These are phyloP conservation scores for Trachurus trachurus DNA, from an alignment of 2,797 vertebrate species.

Conservation along the genomic window DNA sequence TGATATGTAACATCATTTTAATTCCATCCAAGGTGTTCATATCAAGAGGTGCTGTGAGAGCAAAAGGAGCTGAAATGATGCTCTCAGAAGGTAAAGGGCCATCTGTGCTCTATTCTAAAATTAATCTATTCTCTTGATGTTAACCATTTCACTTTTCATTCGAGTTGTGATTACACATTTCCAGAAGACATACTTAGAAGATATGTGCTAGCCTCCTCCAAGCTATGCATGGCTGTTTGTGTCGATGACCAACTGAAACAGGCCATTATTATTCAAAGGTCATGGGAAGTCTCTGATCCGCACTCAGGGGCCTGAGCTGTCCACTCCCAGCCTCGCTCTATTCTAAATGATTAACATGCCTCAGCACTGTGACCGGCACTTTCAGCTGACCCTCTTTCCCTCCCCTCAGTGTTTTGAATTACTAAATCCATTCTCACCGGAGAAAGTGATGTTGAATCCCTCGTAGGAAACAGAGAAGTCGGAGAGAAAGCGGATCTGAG, in stretches of 20 bases:
- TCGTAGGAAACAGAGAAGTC: conserved; percentile 99
- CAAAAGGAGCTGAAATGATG: conserved; percentile 21
- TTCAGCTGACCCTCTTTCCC: background rate
- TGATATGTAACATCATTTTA: background rate
- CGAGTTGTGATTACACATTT: conserved; percentile 22
- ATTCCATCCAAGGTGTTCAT: background rate
- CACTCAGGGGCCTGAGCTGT: background rate
- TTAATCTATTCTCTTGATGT: conserved; percentile 26
- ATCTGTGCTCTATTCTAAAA: conserved; percentile 29
- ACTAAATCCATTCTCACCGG: conserved; percentile 84
- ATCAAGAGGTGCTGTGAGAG: background rate
- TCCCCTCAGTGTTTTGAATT: background rate
- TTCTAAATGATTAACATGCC: background rate
- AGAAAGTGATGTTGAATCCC: conserved; percentile 99
- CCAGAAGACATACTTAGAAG: background rate
- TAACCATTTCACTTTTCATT: conserved; percentile 21
- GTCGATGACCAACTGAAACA: conserved; percentile 19
- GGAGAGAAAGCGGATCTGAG: conserved; percentile 97
- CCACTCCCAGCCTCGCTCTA: background rate
- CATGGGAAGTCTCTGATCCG: background rate
- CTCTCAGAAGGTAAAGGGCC: conserved; percentile 11
- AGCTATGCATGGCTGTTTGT: background rate
- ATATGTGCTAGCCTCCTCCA: background rate
- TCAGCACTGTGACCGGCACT: background rate
- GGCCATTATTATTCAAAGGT: conserved; percentile 11